Conservation (phyloP, 2,797 vertebrate species). For the Gymnodraco acuticeps region DNA sequence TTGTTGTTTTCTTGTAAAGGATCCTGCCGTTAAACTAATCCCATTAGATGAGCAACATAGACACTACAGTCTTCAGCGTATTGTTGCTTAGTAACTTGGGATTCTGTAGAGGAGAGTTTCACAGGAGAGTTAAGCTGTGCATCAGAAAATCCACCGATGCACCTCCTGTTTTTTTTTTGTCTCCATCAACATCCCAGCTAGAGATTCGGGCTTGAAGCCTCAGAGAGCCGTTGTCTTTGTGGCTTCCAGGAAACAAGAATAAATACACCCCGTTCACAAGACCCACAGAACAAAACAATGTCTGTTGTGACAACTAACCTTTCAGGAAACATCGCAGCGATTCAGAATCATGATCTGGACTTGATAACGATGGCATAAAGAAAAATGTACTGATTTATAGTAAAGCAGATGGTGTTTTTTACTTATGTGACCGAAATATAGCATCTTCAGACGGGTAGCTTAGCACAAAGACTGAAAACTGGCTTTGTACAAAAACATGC, state of each 20-base stretch:
- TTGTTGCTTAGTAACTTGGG: slow-evolving; percentile 60
- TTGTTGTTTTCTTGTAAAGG: background rate
- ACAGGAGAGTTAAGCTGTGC: slow-evolving; percentile 43
- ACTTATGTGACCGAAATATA: background rate
- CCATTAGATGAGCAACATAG: slow-evolving; percentile 49
- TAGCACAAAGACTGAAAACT: background rate
- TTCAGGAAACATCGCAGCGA: slow-evolving; percentile 16
- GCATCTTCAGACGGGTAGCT: background rate
- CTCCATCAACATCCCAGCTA: slow-evolving; percentile 32
- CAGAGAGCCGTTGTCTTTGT: slow-evolving; percentile 3
- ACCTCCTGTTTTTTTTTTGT: slow-evolving; percentile 51
- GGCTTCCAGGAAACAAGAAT: slow-evolving; percentile 16
- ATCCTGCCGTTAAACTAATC: slow-evolving; percentile 56
- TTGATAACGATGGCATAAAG: background rate
- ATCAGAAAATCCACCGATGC: slow-evolving; percentile 53
- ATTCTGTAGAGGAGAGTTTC: slow-evolving; percentile 45
- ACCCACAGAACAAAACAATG: background rate
- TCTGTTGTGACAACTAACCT: background rate
- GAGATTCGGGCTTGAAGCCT: slow-evolving; percentile 40
- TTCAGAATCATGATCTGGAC: background rate
- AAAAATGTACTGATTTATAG: background rate
- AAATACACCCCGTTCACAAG: background rate
- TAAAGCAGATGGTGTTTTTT: background rate
- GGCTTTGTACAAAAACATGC: background rate
- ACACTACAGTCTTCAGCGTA: slow-evolving; percentile 16